Conservation (phyloP, 2,888 invertebrate species). For the Cephalotes varians region DNA sequence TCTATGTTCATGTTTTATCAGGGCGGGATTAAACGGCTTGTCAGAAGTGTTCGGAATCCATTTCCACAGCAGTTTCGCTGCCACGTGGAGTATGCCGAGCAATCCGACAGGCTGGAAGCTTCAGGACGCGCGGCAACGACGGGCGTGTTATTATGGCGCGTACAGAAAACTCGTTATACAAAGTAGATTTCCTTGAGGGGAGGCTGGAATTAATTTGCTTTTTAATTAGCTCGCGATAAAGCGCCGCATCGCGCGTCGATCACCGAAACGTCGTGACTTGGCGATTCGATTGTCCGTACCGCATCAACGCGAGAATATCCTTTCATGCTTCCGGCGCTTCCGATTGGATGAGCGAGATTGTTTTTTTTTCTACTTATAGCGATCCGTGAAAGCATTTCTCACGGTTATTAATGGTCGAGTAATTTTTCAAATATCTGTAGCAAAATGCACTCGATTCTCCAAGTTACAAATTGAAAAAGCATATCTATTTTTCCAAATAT, state of each 20-base stretch:
- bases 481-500: background rate
- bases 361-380: conserved; percentile 1
- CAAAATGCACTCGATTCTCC: background rate
- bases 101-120: conserved; percentile 31
- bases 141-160: conserved; percentile 41
- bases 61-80: conserved; percentile 27
- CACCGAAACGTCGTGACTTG: conserved; percentile 47
- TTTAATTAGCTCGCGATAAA: conserved; percentile 45
- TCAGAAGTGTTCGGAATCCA: background rate
- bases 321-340: conserved; percentile 33
- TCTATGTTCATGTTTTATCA: background rate
- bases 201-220: conserved; percentile 49
- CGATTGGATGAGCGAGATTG: conserved; percentile 30
- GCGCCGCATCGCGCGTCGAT: conserved; percentile 32
- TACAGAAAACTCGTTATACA: conserved; percentile 49
- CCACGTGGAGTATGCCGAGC: background rate
- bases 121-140: conserved; percentile 17
- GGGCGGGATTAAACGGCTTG: background rate
- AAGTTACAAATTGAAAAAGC: background rate
- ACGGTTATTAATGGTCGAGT: conserved; percentile 7
- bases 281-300: conserved; percentile 37
- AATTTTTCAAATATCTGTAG: background rate
- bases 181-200: conserved; percentile 44
- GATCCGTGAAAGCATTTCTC: background rate
- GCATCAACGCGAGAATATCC: conserved; percentile 32